phyloP scores from a whole-genome alignment of 1,140 invertebrate genomes.

The Nephila pilipes region DNA sequence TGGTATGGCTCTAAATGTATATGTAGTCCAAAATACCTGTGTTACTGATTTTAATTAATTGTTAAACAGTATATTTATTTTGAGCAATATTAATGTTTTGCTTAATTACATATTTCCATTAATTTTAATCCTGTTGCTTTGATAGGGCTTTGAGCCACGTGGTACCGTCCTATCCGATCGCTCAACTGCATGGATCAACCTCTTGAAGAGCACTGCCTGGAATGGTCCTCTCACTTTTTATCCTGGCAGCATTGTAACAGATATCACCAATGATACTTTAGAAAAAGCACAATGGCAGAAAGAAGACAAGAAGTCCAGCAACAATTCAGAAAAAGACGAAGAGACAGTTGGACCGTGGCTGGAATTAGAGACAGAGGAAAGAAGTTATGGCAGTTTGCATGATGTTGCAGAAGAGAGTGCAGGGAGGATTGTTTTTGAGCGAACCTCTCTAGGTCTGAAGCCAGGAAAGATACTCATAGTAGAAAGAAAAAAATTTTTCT shows the following conservation, averaged over 20 bases:
- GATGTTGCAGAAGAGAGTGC: slow-evolving; percentile 37
- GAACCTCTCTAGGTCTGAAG: neutral
- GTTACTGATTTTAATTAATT: too few relatives aligned
- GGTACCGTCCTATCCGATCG: slow-evolving; percentile 90
- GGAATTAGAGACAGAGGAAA: slow-evolving; percentile 61
- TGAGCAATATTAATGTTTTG: too few relatives aligned
- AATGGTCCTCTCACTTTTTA: slow-evolving; percentile 87
- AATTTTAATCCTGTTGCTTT: neutral
- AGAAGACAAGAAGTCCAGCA: neutral
- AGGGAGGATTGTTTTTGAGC: slow-evolving; percentile 53
- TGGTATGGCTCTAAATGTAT: too few relatives aligned
- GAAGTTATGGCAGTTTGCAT: slow-evolving; percentile 37
- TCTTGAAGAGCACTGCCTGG: slow-evolving; percentile 87
- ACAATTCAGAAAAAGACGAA: neutral
- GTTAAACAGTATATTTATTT: too few relatives aligned
- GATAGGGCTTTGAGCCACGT: slow-evolving; percentile 91
- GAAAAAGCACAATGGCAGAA: slow-evolving; percentile 39
- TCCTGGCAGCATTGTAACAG: slow-evolving; percentile 83
- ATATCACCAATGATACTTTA: slow-evolving; percentile 61
- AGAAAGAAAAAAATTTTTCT: slow-evolving; percentile 84
- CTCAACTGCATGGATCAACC: slow-evolving; percentile 91
- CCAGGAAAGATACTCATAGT: slow-evolving; percentile 16
- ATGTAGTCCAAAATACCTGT: too few relatives aligned
- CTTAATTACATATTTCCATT: too few relatives aligned
- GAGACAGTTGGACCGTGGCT: slow-evolving; percentile 24